phyloP scores from a whole-genome alignment of 2,797 vertebrate species.

The Astyanax mexicanus region DNA sequence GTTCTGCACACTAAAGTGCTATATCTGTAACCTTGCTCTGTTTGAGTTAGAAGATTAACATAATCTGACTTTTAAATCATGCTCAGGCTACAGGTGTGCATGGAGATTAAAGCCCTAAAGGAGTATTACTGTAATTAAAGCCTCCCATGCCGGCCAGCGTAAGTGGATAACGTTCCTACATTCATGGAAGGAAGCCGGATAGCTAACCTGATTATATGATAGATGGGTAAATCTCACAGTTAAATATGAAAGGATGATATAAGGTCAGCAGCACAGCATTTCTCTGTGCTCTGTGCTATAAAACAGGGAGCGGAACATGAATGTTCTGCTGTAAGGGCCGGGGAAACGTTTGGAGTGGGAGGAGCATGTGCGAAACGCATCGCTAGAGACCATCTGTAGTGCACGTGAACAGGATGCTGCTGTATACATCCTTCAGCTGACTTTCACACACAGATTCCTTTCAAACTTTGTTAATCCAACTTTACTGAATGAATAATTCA shows the following conservation, averaged over 20 bases:
- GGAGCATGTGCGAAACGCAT: slow-evolving; percentile 42
- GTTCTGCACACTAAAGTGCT: not conserved
- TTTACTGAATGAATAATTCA: not conserved
- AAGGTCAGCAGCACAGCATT: slow-evolving; percentile 19
- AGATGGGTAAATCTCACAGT: slow-evolving; percentile 41
- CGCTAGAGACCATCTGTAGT: slow-evolving; percentile 48
- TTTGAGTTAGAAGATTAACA: slow-evolving; percentile 65
- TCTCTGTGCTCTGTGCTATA: not conserved
- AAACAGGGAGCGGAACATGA: not conserved
- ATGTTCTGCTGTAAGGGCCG: not conserved
- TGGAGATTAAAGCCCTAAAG: slow-evolving; percentile 64
- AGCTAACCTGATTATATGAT: slow-evolving; percentile 45
- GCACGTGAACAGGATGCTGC: slow-evolving; percentile 31
- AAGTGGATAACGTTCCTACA: slow-evolving; percentile 30
- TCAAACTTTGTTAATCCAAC: slow-evolving; percentile 20
- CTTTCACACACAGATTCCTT: slow-evolving; percentile 37
- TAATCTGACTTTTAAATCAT: slow-evolving; percentile 72
- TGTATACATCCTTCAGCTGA: slow-evolving; percentile 46
- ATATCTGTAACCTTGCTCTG: slow-evolving; percentile 44
- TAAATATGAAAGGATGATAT: slow-evolving; percentile 36
- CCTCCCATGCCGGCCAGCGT: slow-evolving; percentile 21
- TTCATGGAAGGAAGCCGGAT: slow-evolving; percentile 19
- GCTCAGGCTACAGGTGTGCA: slow-evolving; percentile 63
- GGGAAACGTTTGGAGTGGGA: slow-evolving; percentile 36
- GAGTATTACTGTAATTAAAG: slow-evolving; percentile 41